Conservation (phyloP, 37 sponge, comb jelly and placozoan genomes). For the Geodia barretti region DNA sequence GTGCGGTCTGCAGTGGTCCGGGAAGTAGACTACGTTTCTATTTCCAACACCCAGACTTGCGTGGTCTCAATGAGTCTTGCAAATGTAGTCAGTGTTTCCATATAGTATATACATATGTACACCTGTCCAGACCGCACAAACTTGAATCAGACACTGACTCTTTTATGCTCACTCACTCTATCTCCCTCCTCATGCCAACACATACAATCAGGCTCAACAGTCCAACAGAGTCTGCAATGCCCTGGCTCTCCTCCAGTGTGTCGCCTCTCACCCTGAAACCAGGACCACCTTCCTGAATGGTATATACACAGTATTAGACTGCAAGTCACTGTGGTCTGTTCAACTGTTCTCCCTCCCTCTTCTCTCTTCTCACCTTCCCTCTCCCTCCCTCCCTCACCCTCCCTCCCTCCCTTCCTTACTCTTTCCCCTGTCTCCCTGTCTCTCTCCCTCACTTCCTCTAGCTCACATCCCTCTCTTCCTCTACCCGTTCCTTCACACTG, state of each 20-base stretch:
- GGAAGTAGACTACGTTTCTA: no score
- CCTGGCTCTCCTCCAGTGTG: slow-evolving; percentile 95
- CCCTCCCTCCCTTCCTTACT: background rate
- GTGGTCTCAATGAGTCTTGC: no score
- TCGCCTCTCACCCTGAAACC: slow-evolving; percentile 97
- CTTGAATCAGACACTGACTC: no score
- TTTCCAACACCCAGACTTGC: no score
- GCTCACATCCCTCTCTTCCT: slow-evolving; percentile 95
- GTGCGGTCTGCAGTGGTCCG: no score
- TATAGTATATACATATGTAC: no score
- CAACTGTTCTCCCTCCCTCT: background rate
- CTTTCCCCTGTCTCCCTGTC: background rate
- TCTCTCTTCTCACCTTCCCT: background rate
- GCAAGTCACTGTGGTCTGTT: background rate
- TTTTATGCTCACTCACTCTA: no score
- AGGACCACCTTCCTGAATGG: slow-evolving; percentile 88
- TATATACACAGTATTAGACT: slow-evolving; percentile 13
- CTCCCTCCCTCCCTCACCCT: slow-evolving; percentile 5
- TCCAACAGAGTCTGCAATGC: slow-evolving; percentile 99
- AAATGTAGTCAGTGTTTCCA: slow-evolving; percentile 3
- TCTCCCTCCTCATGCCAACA: no score
- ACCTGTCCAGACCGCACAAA: no score
- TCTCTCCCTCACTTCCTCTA: slow-evolving; percentile 9
- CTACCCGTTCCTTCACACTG: slow-evolving; percentile 97
- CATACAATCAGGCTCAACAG: slow-evolving; percentile 77